Evolutionary conservation across 2,888 invertebrate species (phyloP).

Genomic region (Axea sp.): DNA sequence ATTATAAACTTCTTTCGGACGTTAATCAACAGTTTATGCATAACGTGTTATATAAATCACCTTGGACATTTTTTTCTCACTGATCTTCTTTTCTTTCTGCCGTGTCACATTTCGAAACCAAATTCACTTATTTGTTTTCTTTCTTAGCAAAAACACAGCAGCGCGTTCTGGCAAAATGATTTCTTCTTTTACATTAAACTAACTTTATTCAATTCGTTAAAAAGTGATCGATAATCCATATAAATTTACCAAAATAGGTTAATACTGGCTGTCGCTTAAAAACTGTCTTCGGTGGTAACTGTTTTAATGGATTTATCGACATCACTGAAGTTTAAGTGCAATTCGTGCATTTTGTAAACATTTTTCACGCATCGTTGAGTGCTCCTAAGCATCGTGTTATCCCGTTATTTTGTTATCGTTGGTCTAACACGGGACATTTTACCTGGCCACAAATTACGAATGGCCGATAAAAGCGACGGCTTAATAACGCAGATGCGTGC

Average conservation of each 20-base stretch:
- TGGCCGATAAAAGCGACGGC: conserved; percentile 40
- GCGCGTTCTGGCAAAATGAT: conserved; percentile 1
- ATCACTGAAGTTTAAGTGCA: conserved; percentile 21
- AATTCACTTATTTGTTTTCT: conserved; percentile 2
- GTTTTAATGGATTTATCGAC: conserved; percentile 6
- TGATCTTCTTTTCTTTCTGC: conserved; percentile 13
- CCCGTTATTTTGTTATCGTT: conserved; percentile 45
- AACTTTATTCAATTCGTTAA: conserved; percentile 5
- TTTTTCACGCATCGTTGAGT: conserved; percentile 38
- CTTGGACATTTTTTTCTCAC: conserved; percentile 12
- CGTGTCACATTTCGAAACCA: conserved; percentile 28
- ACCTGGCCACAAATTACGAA: conserved; percentile 32
- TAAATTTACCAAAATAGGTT: background rate
- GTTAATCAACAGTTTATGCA: conserved; percentile 23
- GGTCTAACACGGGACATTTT: conserved; percentile 34
- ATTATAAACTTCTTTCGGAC: conserved; percentile 17
- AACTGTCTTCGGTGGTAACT: background rate
- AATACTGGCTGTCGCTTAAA: background rate
- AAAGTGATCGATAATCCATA: conserved; percentile 22
- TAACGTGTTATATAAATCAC: conserved; percentile 35
- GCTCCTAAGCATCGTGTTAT: conserved; percentile 36
- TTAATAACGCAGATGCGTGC: conserved; percentile 36
- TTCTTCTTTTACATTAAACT: conserved; percentile 1
- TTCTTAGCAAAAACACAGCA: conserved; percentile 6
- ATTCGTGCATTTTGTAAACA: conserved; percentile 25